phyloP scores from a whole-genome alignment of 2,797 vertebrate species.

The Sciurus vulgaris region DNA sequence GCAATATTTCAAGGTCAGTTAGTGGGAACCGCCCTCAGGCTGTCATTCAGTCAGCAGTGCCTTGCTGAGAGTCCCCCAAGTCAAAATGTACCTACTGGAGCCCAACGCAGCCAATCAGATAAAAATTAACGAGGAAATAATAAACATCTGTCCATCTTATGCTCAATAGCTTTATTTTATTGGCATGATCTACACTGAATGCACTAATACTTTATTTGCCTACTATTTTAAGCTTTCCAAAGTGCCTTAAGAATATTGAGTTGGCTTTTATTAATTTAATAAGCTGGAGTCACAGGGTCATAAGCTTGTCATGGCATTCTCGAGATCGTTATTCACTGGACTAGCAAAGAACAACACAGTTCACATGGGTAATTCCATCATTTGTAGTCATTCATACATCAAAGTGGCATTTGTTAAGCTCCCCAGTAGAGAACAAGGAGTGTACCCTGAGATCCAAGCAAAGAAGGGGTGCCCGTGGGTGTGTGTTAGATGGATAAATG shows the following conservation, averaged over 20 bases:
- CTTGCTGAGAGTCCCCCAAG: slow-evolving; percentile 8
- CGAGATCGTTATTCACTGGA: neutral
- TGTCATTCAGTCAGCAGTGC: neutral
- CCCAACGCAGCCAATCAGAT: neutral
- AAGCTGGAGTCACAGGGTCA: slow-evolving; percentile 16
- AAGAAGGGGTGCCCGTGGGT: neutral
- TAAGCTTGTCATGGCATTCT: neutral
- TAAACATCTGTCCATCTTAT: neutral
- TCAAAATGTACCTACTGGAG: neutral
- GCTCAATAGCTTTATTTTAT: slow-evolving; percentile 16
- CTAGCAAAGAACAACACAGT: neutral
- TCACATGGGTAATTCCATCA: accelerated
- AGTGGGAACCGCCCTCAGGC: neutral
- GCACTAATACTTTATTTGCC: neutral
- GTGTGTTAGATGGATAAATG: neutral
- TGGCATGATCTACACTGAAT: neutral
- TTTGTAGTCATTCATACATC: neutral
- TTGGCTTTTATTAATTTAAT: slow-evolving; percentile 33
- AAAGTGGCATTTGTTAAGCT: neutral
- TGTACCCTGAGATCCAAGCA: neutral
- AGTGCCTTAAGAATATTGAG: neutral
- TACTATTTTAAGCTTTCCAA: slow-evolving; percentile 1
- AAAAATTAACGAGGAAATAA: slow-evolving; percentile 1
- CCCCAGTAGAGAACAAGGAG: neutral
- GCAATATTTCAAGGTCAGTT: neutral